phyloP scores from a whole-genome alignment of 2,797 vertebrate genomes.

The Syngnathus acus region DNA sequence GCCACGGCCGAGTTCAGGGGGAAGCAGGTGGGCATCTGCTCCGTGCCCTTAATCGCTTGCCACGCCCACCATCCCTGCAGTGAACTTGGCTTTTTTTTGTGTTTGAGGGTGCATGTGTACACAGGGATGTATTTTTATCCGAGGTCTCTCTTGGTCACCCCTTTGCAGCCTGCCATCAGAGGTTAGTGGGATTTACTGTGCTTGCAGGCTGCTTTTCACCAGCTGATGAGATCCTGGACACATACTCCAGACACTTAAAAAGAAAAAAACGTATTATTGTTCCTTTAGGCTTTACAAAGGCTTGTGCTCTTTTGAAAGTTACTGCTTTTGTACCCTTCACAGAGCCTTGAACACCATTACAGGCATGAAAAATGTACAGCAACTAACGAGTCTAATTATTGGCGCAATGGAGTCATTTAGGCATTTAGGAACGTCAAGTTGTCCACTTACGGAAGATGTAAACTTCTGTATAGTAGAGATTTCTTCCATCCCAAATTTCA shows the following conservation, averaged over 20 bases:
- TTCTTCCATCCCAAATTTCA: too few relatives aligned
- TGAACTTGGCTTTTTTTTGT: constrained; percentile 55
- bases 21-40: constrained; percentile 79
- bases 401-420: not conserved
- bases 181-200: constrained; percentile 31
- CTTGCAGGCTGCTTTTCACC: constrained; percentile 25
- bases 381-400: not conserved
- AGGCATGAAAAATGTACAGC: not conserved
- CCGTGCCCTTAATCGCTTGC: constrained; percentile 71
- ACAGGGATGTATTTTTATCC: constrained; percentile 43
- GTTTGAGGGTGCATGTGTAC: constrained; percentile 28
- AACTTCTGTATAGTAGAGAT: too few relatives aligned
- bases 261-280: constrained; percentile 11
- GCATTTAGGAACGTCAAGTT: not conserved
- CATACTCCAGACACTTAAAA: constrained; percentile 5
- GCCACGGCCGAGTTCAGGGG: constrained; percentile 63
- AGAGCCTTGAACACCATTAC: not conserved
- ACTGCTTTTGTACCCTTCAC: constrained; percentile 5
- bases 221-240: constrained; percentile 11
- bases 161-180: constrained; percentile 34
- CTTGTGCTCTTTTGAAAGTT: not conserved
- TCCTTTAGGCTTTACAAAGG: constrained; percentile 5
- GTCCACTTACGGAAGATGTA: not conserved
- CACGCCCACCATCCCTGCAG: constrained; percentile 62
- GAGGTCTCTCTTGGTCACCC: constrained; percentile 36